Evolutionary conservation across 1,140 invertebrate species (phyloP), one percentile per base, ranked within the genome.

Genomic region (Oryctes rhinoceros): DNA sequence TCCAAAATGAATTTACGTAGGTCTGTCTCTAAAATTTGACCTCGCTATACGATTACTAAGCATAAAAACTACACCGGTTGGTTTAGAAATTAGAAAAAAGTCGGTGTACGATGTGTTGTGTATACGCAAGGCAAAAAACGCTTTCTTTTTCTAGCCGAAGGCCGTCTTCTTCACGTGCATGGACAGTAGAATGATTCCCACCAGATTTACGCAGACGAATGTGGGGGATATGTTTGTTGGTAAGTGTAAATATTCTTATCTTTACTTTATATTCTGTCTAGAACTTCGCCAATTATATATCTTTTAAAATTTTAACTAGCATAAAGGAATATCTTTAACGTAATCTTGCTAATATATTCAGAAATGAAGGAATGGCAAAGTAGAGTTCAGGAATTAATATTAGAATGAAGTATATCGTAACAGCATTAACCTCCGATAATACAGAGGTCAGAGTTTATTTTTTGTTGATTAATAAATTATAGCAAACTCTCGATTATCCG

Each of bases 211-310:
- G 49, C 94, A 98, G 90, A 97, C 96, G 79, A 94, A 96, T 87
- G 95, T 98, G 81, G 98, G 97, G 71, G 97, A 99, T 87, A 98
- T 98, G 96, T 99, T 98, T 91, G 94, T 98, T 85, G 95, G 95
- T 96, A 90, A 87, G 77, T 76, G 30, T 18, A 76, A 71, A 35
- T 35, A 30, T 62, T 71, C 13, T 18, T 59, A n/a, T n/a, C 13
- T 59, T 15, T 18, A 59, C n/a, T 18, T 18, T n/a, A 30, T 59
- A 59, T 59, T 18, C 53, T n/a, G 15, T 7, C 6, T 59, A n/a
- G 18, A 30, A 30, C 24, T 30, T 44, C 5, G 9, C 5, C n/a
- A 59, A 59, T 59, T 59, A 18, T 59, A 59, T 59, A 59, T 6
- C 0, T 59, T 59, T 59, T 59, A 30, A 30, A 30, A 30, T 30